Conservation (phyloP, 1,140 invertebrate species). For the Drosophila willistoni region DNA sequence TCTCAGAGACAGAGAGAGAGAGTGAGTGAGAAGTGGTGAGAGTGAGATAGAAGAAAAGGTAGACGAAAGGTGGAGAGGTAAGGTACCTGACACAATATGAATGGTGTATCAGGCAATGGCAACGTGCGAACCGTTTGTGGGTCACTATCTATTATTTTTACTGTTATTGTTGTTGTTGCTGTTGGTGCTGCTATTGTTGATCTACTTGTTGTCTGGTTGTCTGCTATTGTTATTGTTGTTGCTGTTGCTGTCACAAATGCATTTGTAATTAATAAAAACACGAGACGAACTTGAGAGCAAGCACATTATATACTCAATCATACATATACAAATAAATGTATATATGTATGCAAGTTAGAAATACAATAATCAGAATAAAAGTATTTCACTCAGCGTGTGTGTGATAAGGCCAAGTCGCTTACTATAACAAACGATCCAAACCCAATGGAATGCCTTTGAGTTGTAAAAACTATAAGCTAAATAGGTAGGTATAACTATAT, state of each 20-base stretch:
- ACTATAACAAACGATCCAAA: background rate
- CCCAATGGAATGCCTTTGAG: background rate
- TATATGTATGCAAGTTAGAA: conserved; percentile 34
- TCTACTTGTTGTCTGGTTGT: conserved; percentile 17
- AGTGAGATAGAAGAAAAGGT: background rate
- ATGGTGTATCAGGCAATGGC: background rate
- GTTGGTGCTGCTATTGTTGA: conserved; percentile 7
- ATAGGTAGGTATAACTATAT: background rate
- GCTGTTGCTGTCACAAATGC: conserved; percentile 33
- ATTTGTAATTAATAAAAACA: conserved; percentile 50
- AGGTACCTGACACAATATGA: background rate
- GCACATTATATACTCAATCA: background rate
- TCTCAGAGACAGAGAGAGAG: background rate
- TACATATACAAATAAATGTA: background rate
- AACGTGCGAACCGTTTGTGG: conserved; percentile 9
- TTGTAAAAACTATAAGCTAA: background rate
- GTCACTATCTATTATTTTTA: conserved; percentile 12
- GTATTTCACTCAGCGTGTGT: background rate
- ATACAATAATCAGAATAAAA: conserved; percentile 19
- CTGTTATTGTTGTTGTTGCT: background rate
- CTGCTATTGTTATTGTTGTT: conserved; percentile 36
- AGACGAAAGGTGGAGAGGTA: background rate
- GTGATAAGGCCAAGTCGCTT: conserved; percentile 4
- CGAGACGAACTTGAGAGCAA: conserved; percentile 41
- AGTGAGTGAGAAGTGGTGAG: background rate